phyloP scores from a whole-genome alignment of 2,113 vertebrate genomes.

The Perognathus longimembris region DNA sequence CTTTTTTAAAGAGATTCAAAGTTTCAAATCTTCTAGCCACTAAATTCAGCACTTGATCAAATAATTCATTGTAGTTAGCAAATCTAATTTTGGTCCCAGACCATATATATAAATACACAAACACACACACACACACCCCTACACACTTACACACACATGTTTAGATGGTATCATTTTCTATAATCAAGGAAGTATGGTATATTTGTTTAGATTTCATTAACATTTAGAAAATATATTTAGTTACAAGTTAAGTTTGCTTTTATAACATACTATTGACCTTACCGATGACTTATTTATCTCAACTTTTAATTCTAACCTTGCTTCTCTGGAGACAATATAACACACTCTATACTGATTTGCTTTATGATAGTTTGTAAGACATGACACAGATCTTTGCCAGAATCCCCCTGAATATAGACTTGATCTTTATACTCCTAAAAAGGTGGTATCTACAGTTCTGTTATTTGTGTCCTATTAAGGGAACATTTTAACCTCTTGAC shows the following conservation, averaged over 20 bases:
- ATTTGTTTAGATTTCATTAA: neutral
- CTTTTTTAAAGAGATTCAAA: slow-evolving; percentile 6
- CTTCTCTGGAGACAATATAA: slow-evolving; percentile 35
- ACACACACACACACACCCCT: no score
- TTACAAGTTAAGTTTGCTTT: neutral
- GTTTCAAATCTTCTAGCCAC: neutral
- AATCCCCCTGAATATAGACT: neutral
- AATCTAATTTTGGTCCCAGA: neutral
- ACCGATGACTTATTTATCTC: neutral
- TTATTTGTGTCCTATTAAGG: neutral
- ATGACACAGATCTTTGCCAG: neutral
- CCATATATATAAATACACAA: no score
- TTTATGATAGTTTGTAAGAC: neutral
- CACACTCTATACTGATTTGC: neutral
- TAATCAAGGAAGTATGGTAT: neutral
- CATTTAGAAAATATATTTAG: slow-evolving; percentile 25
- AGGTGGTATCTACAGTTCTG: neutral
- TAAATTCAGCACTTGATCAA: slow-evolving; percentile 10
- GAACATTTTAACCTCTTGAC: neutral
- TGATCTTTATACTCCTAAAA: neutral
- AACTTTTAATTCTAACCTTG: slow-evolving; percentile 10
- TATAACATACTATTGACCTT: neutral
- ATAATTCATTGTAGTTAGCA: neutral
- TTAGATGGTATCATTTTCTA: neutral
- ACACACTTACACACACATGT: no score